Evolutionary conservation across 2,113 vertebrate species (phyloP), one percentile per base, ranked within the genome.

Genomic region (Podilymbus podiceps): DNA sequence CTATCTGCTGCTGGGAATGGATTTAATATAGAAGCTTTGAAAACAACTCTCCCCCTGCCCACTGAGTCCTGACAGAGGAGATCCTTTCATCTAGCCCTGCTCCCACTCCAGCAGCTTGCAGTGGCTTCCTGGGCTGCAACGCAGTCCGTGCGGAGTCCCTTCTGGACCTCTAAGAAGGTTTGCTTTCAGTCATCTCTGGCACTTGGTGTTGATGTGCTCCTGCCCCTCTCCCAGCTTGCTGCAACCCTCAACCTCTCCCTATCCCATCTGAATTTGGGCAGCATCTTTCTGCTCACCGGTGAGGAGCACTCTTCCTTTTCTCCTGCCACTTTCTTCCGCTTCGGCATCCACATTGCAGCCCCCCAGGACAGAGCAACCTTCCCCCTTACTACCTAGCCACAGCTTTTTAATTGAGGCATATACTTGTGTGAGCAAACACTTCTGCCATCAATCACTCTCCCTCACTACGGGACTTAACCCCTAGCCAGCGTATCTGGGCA

Each of bases 231-330:
- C 12, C 62, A 69, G 44, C 44, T 76, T 73, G 14, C 58, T 66
- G 53, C 44, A 53, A 53, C 35, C 25, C 22, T 75, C 6, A 2
- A 50, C 38, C n/a, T 77, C 42, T 91, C 50, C 9, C 52, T 62
- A 1, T 67, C 49, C 23, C 12, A 22, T 55, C 44, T 44, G 31
- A 60, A 44, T 82, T 56, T 63, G 69, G 62, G 58, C 85, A 78
- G 13, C 30, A 8, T 64, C 53, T 90, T 92, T 68, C 75, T 15
- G 12, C 7, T 0, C 0, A 1, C 55, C 0, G 0, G 5, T 40
- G 60, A 74, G 64, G 85, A 85, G 6, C 28, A 7, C 22, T 66
- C 14, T 69, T 52, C 35, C 40, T 69, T 87, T 88, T 78, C 30
- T 76, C 44, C 14, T 56, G 4, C 55, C 8, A 0, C 58, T 83